Conservation (phyloP, 2,797 vertebrate species). For the Coluber constrictor region DNA sequence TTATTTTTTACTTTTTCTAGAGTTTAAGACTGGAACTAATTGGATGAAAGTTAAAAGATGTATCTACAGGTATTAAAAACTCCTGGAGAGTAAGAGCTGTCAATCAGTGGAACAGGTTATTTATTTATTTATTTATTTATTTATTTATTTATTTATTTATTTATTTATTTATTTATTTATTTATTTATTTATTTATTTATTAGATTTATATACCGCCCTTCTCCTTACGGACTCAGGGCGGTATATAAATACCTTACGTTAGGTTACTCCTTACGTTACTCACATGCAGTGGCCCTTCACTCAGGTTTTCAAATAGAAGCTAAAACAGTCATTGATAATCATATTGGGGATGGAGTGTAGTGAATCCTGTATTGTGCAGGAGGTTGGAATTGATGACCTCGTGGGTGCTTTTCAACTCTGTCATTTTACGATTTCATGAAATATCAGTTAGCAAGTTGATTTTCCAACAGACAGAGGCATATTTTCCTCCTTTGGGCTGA, state of each 20-base stretch:
- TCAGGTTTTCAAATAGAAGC: not conserved
- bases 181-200: too few species aligned
- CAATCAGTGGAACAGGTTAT: not conserved
- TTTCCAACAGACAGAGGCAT: not conserved
- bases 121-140: too few species aligned
- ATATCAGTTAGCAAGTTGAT: not conserved
- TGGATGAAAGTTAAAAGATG: not conserved
- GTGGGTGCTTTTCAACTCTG: not conserved
- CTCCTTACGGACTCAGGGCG: too few species aligned
- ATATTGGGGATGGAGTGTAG: not conserved
- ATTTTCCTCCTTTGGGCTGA: not conserved
- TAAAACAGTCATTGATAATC: not conserved
- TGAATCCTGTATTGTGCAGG: not conserved
- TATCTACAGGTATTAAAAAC: not conserved
- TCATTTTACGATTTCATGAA: not conserved
- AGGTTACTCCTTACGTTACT: too few species aligned
- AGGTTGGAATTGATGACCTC: not conserved
- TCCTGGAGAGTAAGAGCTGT: not conserved
- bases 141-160: too few species aligned
- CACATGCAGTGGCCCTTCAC: not conserved
- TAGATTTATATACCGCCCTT: too few species aligned
- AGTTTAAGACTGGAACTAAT: not conserved
- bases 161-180: too few species aligned
- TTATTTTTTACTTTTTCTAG: not conserved
- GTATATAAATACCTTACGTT: too few species aligned